These are phyloP conservation scores for Ammodytes marinus DNA, from an alignment of 2,113 vertebrate species.

Conservation along the genomic window DNA sequence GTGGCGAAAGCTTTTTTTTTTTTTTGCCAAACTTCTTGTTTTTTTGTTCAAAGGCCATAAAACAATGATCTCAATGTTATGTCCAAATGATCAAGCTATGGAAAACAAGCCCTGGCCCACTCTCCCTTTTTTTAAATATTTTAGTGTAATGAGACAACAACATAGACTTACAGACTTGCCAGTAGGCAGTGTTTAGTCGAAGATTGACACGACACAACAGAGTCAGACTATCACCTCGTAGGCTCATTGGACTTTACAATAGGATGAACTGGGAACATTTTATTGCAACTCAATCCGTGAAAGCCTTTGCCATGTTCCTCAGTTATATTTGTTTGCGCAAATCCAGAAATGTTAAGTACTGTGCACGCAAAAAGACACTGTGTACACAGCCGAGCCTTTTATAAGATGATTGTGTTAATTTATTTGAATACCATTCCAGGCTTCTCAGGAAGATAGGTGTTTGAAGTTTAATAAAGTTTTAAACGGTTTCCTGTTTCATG, in stretches of 20 bases:
- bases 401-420: constrained; percentile 78
- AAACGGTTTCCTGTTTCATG: constrained; percentile 5
- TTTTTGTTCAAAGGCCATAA: constrained; percentile 28
- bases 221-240: constrained; percentile 40
- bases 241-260: not conserved
- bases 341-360: constrained; percentile 63
- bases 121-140: constrained; percentile 8
- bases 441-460: constrained; percentile 83
- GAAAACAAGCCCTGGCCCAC: not conserved
- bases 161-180: constrained; percentile 20
- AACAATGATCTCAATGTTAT: not conserved
- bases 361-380: constrained; percentile 55
- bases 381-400: constrained; percentile 63
- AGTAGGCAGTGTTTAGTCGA: constrained; percentile 38
- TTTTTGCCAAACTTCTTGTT: constrained; percentile 3
- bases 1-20: constrained; percentile 19
- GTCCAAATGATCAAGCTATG: not conserved
- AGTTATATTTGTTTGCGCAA: constrained; percentile 49
- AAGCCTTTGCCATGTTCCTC: constrained; percentile 45
- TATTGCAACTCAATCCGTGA: constrained; percentile 21
- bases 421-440: constrained; percentile 79
- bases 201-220: constrained; percentile 22
- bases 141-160: constrained; percentile 20
- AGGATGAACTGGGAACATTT: constrained; percentile 16
- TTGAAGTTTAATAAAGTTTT: constrained; percentile 79